Evolutionary conservation across 1,140 invertebrate genomes (phyloP), one percentile per base, ranked within the genome.

Genomic region (Drosophila santomea): DNA sequence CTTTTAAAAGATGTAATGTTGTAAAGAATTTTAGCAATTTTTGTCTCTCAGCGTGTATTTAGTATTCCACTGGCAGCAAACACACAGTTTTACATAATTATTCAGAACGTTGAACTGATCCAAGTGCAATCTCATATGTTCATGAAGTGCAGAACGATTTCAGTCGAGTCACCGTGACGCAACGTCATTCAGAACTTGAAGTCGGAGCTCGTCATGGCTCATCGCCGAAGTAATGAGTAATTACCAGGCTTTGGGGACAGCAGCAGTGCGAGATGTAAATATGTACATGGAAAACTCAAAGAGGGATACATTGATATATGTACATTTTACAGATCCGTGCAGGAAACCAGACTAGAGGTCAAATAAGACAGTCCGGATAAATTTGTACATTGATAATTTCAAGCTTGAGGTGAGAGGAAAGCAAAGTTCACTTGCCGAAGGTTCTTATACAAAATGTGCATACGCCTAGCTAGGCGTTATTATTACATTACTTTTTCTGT

Each of bases 191-290:
- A 57, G 63, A 74, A 62, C 25, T 73, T 57, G 41, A 44, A 44
- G 45, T 41, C 20, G 68, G 54, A 54, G 41, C 52, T 50, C 69
- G 71, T 73, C 48, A 74, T 61, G 57, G 44, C 58, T 28, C 69
- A 73, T 73, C 69, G 61, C 25, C 28, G 1, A 35, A 71, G n/a
- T 73, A 54, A 73, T 73, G 67, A 73, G 55, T 73, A 71, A 69
- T 50, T 48, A 28, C 28, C 39, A 39, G 36, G 20, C 51, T 25
- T 32, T 17, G 20, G 23, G 23, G 56, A 36, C n/a, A n/a, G 43
- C n/a, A 45, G 32, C n/a, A 64, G 32, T 47, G 17, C 56, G 12
- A 38, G 41, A 35, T 45, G 32, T 59, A n/a, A 4, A 36, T 48
- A 35, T 45, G 32, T 59, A n/a, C 10, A 28, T 48, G 41, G 14